phyloP scores from a whole-genome alignment of 2,797 vertebrate species.

The Lindbergichthys nudifrons region DNA sequence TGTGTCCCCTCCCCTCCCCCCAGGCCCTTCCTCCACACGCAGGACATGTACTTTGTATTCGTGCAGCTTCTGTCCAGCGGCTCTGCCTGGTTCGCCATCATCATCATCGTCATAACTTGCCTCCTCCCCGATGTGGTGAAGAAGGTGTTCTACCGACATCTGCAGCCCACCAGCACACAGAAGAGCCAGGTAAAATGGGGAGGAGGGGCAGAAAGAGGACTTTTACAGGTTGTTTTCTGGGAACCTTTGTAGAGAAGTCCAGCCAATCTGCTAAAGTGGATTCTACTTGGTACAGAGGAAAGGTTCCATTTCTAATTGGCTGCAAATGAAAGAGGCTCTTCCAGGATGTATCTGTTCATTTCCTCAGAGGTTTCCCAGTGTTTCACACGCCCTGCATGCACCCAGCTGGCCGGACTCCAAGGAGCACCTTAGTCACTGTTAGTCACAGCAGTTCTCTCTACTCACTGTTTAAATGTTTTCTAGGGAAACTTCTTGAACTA shows the following conservation, averaged over 20 bases:
- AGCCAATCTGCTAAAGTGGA: conserved; percentile 12
- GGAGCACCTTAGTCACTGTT: neutral
- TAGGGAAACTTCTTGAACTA: neutral
- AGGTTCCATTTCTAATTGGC: conserved; percentile 1
- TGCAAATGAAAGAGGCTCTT: conserved; percentile 7
- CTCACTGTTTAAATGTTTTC: neutral
- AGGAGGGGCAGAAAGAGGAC: conserved; percentile 5
- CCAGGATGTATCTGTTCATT: conserved; percentile 8
- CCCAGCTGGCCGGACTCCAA: conserved; percentile 2
- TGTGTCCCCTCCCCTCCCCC: conserved; percentile 6
- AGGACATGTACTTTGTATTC: conserved; percentile 99
- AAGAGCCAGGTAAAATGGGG: conserved; percentile 91
- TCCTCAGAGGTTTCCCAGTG: neutral
- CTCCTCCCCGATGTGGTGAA: conserved; percentile 94
- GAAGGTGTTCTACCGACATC: conserved; percentile 94
- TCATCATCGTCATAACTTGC: conserved; percentile 93
- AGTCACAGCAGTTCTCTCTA: conserved; percentile 3
- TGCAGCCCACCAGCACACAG: conserved; percentile 94
- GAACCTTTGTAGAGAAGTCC: neutral
- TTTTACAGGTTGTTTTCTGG: neutral
- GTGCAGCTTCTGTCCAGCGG: conserved; percentile 96
- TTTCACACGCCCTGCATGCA: conserved; percentile 4
- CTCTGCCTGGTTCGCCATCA: conserved; percentile 96
- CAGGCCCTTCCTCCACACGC: conserved; percentile 97
- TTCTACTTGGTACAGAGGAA: neutral